Conservation (phyloP, 2,797 vertebrate genomes). For the Chelonia mydas region DNA sequence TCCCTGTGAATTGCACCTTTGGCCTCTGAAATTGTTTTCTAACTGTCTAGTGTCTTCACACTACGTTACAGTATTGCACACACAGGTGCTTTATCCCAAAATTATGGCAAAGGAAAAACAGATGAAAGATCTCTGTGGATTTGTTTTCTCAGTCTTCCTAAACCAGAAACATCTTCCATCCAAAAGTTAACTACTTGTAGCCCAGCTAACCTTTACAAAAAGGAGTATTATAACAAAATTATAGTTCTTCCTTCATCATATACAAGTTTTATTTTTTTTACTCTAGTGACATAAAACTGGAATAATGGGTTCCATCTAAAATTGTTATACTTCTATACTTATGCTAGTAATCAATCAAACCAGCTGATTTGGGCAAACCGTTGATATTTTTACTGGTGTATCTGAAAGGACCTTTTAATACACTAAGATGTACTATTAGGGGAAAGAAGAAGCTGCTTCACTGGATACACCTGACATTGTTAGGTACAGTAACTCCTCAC, state of each 20-base stretch:
- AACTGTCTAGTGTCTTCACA: neutral
- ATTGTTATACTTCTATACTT: neutral
- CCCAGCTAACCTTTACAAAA: constrained; percentile 14
- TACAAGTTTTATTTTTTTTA: neutral
- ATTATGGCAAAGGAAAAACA: neutral
- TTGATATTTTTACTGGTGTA: neutral
- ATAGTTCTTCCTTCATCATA: neutral
- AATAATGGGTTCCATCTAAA: neutral
- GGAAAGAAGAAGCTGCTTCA: neutral
- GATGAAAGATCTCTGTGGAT: constrained; percentile 1
- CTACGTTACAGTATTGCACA: neutral
- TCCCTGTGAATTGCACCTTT: constrained; percentile 22
- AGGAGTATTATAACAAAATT: neutral
- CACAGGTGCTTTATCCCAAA: constrained; percentile 2
- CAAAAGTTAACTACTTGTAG: neutral
- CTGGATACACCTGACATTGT: neutral
- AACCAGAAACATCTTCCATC: neutral
- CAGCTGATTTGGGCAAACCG: neutral
- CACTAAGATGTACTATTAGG: neutral
- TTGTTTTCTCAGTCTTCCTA: neutral
- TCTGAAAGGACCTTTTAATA: neutral
- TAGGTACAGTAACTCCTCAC: neutral
- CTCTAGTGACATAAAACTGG: neutral
- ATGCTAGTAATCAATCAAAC: neutral
- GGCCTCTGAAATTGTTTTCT: constrained; percentile 8